Percentiles rank a stretch among this genome's conserved stretches.
Evolutionary conservation across 2,797 vertebrate genomes (phyloP).

Genomic region (Carapus acus): DNA sequence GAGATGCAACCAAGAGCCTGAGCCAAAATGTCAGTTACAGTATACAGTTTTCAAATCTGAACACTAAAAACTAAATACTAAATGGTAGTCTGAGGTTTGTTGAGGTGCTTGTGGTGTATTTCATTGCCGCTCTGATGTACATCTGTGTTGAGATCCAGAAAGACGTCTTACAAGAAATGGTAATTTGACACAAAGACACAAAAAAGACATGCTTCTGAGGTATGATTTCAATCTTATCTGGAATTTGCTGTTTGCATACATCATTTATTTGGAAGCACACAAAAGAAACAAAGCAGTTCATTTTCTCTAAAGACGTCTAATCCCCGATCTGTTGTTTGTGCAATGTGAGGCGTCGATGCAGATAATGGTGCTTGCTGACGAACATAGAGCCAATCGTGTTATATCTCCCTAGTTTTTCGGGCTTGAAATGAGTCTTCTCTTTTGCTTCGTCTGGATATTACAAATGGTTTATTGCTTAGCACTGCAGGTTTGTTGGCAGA

Average conservation of each 20-base stretch:
- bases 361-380: slow-evolving; percentile 38
- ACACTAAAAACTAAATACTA: too few species aligned
- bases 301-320: slow-evolving; percentile 36
- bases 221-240: slow-evolving; percentile 26
- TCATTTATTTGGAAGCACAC: slow-evolving; percentile 31
- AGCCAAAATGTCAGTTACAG: too few species aligned
- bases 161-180: neutral
- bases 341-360: slow-evolving; percentile 37
- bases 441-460: too few species aligned
- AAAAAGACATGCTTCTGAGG: slow-evolving; percentile 23
- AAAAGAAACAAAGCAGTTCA: slow-evolving; percentile 36
- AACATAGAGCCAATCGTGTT: slow-evolving; percentile 38
- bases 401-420: slow-evolving; percentile 19
- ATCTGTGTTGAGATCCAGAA: neutral
- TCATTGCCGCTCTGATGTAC: slow-evolving; percentile 12
- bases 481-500: slow-evolving; percentile 3
- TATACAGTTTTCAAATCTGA: too few species aligned
- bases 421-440: neutral
- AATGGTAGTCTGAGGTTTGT: too few species aligned
- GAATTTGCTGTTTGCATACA: slow-evolving; percentile 21
- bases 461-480: too few species aligned
- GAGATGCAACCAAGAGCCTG: too few species aligned
- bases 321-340: slow-evolving; percentile 43
- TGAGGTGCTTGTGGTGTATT: too few species aligned
- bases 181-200: slow-evolving; percentile 1